Evolutionary conservation across 2,888 invertebrate species (phyloP).

Genomic region (Polymixis lichenea): DNA sequence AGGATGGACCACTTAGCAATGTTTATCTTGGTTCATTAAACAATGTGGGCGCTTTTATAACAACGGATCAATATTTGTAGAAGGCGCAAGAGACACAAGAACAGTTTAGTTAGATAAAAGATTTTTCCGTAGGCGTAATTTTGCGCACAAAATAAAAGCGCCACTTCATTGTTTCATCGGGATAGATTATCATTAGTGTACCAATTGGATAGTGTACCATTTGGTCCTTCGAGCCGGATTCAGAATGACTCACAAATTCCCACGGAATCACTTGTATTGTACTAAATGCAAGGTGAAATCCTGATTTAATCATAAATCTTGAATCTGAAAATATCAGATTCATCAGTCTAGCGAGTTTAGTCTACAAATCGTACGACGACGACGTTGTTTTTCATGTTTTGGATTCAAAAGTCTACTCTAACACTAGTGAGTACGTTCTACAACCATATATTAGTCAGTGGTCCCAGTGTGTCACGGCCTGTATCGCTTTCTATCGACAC

Average conservation of each 20-base stretch:
- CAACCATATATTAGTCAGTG: conserved; percentile 35
- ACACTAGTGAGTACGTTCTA: not conserved
- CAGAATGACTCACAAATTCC: not conserved
- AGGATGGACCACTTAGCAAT: conserved; percentile 29
- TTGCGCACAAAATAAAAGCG: not conserved
- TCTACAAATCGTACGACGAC: not conserved
- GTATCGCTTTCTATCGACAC: conserved; percentile 60
- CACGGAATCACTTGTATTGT: not conserved
- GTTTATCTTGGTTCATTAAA: conserved; percentile 30
- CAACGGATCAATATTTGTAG: conserved; percentile 17
- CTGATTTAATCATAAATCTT: no score
- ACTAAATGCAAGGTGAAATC: no score
- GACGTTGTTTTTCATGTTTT: not conserved
- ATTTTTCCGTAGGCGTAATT: not conserved
- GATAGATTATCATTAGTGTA: not conserved
- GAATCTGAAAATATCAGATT: not conserved
- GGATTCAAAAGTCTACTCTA: conserved; percentile 9
- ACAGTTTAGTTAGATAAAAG: not conserved
- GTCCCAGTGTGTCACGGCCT: conserved; percentile 58
- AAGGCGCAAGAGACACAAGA: not conserved
- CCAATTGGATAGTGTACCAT: not conserved
- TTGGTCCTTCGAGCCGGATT: not conserved
- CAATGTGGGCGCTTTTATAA: conserved; percentile 7
- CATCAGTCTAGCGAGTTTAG: not conserved
- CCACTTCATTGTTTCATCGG: not conserved